Base-by-base conservation (phyloP, 2,113 vertebrate species). In the Pluvianellus socialis region DNA sequence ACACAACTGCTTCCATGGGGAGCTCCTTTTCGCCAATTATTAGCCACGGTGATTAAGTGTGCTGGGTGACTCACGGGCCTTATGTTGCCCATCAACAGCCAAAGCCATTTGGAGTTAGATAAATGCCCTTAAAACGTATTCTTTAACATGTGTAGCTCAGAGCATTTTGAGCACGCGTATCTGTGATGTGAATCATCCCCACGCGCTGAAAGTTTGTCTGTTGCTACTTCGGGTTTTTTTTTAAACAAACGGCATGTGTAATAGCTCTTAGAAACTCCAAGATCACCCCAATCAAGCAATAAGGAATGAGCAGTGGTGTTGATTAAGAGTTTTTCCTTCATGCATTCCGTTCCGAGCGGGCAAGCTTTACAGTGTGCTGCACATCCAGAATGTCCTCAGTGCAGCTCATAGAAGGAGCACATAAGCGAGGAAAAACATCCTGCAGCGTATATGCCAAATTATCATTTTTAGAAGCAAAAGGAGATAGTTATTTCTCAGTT, bases 391-490 rank as follows among this genome's bases (percentile, higher is more conserved):
- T 2, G 0, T 18, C 19, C 26, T 71, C 6, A 1, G 49, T 18
- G 30, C 40, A 55, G 62, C 58, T 68, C 61, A 6, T 4, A n/a
- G 35, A 70, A 50, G 1, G 53, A 62, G 74, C 63, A 21, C 0
- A 1, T 49, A 73, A 59, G 49, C 0, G 0, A 66, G 63, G 47
- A 42, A 70, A 80, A 94, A 6, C 30, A 5, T 74, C 26, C n/a
- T 47, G 38, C 30, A 4, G 18, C 14, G 4, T 24, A 9, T 21
- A 14, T 66, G 35, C 32, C 67, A 66, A 82, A 66, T 45, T 30
- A 67, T 40, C 14, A 19, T 35, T 58, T 49, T 63, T 45, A 74
- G 49, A 58, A 88, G n/a, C 50, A 79, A 90, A 79, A 82, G 10
- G 42, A 92, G 28, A 38, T 8, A 21, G 16, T 21, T 79, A 40